A percentile compares a stretch with the other conserved stretches of the same genome.
phyloP scores from a whole-genome alignment of 2,797 vertebrate species.

The Amphiprion clarkii region DNA sequence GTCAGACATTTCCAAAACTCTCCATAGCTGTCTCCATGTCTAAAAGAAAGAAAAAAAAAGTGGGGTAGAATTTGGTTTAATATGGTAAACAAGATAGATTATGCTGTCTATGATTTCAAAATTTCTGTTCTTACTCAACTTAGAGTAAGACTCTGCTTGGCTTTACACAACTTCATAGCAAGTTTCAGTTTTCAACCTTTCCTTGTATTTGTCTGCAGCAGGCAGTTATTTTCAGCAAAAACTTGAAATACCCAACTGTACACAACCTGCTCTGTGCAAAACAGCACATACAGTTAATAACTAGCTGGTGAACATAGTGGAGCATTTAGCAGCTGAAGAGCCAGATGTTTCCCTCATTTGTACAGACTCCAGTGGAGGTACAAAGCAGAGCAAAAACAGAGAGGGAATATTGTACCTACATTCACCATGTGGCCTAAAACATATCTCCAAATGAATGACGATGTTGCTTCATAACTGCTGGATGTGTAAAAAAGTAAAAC shows the following conservation, averaged over 20 bases:
- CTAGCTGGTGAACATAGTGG: constrained; percentile 4
- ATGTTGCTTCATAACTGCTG: background rate
- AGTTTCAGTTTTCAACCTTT: background rate
- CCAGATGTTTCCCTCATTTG: background rate
- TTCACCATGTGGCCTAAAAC: background rate
- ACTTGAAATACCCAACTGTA: background rate
- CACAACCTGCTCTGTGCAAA: background rate
- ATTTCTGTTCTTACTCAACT: background rate
- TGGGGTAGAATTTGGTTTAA: background rate
- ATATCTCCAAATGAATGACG: background rate
- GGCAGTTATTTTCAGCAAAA: background rate
- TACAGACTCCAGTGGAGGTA: background rate
- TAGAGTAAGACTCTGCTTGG: background rate
- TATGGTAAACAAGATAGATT: background rate
- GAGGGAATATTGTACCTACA: background rate
- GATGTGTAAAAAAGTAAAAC: background rate
- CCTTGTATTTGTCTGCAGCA: background rate
- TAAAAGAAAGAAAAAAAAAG: constrained; percentile 61
- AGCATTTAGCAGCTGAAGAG: background rate
- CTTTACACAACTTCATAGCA: background rate
- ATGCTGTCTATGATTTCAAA: background rate
- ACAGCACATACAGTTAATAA: background rate
- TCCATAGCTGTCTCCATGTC: constrained; percentile 97
- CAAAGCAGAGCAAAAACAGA: background rate
- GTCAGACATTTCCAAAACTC: constrained; percentile 96